Base-by-base conservation (phyloP, 2,113 vertebrate species). In the Excalfactoria chinensis region DNA sequence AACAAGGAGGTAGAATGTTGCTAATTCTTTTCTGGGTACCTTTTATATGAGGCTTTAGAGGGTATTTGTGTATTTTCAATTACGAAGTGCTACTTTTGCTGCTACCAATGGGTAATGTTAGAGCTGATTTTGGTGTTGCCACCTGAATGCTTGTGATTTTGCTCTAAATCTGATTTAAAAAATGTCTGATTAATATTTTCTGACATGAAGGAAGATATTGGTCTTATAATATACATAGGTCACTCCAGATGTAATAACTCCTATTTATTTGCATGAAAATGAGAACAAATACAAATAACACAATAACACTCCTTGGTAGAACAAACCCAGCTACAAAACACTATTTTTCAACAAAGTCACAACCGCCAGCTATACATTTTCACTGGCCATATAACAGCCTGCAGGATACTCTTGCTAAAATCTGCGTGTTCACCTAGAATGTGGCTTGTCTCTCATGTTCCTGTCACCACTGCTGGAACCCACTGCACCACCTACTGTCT, bases 101-200 rank as follows among this genome's bases (percentile, higher is more conserved):
- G 73, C 26, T 58, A 63, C 58, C 35, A 55, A 28, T 41, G 25
- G 37, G 16, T 40, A 16, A 26, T 17, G 35, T 40, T 62, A 48
- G 8, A 5, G 35, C 76, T 62, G 40, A 35, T 86, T 90, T 92
- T 69, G 43, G 21, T 22, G 4, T 16, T 75, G 34, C 19, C 56
- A 73, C 23, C 18, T 79, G 48, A 58, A 63, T 72, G 44, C 60
- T 78, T 49, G 44, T 84, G 41, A 40, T 88, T 17, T 8, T 63
- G 34, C 37, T 41, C 30, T 78, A 62, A 44, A 71, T 23, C 48
- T 23, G 48, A 49, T 49, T 11, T 93, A 77, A 26, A 44, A 86
- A 93, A 74, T 85, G 67, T 41, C 37, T 63, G 44, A 34, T 83
- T 69, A 93, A 25, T 19, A 25, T 93, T 94, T 92, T 37, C 75